Base-by-base conservation (phyloP, 2,888 invertebrate genomes). In the Athetis lepigone region DNA sequence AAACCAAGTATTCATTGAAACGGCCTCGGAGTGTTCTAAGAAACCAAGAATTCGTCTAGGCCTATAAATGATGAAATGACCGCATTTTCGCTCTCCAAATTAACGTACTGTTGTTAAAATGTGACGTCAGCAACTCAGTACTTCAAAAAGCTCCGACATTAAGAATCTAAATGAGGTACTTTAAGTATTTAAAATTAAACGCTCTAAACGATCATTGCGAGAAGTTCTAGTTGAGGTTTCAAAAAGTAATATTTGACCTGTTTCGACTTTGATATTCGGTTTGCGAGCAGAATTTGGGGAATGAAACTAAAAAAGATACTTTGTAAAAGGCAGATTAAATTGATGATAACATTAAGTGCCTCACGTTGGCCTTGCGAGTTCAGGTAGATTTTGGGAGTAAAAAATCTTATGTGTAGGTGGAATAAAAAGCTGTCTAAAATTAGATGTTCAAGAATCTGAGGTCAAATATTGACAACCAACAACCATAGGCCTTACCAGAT, bases 361-460 rank as follows among this genome's bases (percentile, higher is more conserved):
- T 45, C 21, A 18, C 11, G 18, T 40, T 39, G 61, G 33, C 75
- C 70, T 62, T 75, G 42, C 1, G 42, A 43, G 25, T 58, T 70
- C 72, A 72, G 72, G 72, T 72, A 72, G 16, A 23, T 49, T 68
- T 52, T 50, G 54, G 49, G 40, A 51, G 45, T 43, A 55, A 70
- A 62, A 58, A 75, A 67, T 36, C 7, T 23, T 21, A 19, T 27
- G 33, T 18, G 16, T 52, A 19, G 45, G 25, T 55, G 56, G 23
- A 21, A n/a, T 63, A 16, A 50, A 52, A 70, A 42, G 1, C n/a
- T 8, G 11, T 13, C 42, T 52, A 66, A 70, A 65, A 72, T 72
- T 65, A 43, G 46, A 51, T 37, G 8, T 19, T 1, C 40, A 39
- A 33, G 18, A 40, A 63, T 55, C 9, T 25, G 21, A 33, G 7